Base-by-base conservation (phyloP, 2,888 invertebrate genomes). In the Rotaria magnacalcarata region DNA sequence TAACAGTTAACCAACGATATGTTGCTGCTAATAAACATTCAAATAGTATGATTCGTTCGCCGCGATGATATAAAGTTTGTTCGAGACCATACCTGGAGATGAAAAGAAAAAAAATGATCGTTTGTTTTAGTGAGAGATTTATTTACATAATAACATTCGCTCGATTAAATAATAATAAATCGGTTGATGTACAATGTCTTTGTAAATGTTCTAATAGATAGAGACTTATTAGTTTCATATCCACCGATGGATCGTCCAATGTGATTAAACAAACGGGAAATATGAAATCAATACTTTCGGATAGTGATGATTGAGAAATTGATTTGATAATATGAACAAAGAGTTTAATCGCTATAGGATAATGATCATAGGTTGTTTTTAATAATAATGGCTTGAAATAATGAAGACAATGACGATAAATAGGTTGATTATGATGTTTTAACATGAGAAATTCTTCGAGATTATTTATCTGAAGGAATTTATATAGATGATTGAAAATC, bases 91-190 rank as follows among this genome's bases (percentile, higher is more conserved):
- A 47, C 47, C 67, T 67, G 52, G 14, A 52, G 11, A 14, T 4
- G 4, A 52, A 16, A 52, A 11, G 14, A 52, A 34, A 67, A 67
- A 2, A 4, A 24, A 60, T 11, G 14, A 50, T 50, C 50, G 8
- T 50, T 14, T 50, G 50, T 50, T 5, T 50, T 14, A 50, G 34
- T 50, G 50, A 50, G 50, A 50, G 8, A 50, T 11, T 14, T 50
- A 50, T 50, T 67, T 67, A 67, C 67, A 67, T 34, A 34, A 67
- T 67, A 27, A 80, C 80, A 47, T 80, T 80, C 8, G 80, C 24
- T 11, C 80, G 80, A 80, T 80, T 80, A 14, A 47, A 80, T 80
- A 80, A 80, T 80, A 47, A 47, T n/a, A 80, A 47, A 16, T 80
- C 80, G 6, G 80, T 80, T 47, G 80, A 47, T 80, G 80, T 80